These are phyloP conservation scores for Actinernus sp. DNA, from an alignment of 92 coral and sea anemone genomes.

Conservation along the genomic window DNA sequence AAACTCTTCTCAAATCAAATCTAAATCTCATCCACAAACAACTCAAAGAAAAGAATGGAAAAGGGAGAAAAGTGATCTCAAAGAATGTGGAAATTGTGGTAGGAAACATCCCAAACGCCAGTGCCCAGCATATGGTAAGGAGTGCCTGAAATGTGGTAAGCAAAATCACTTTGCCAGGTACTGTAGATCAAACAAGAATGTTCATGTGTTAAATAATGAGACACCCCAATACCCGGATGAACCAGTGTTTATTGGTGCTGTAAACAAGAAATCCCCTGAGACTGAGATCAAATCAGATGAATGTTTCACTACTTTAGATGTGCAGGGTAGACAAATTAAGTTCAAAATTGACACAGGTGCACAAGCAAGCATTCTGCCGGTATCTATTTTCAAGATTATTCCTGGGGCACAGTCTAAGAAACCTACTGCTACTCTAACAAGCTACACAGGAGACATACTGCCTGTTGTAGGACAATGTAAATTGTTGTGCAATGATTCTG, in stretches of 20 bases:
- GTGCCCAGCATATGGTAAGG: conserved; percentile 27
- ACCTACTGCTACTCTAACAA: conserved; percentile 13
- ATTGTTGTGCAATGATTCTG: conserved; percentile 4
- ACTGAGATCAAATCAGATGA: conserved; percentile 5
- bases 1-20: too few relatives aligned
- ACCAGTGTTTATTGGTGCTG: conserved; percentile 45
- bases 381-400: conserved; percentile 19
- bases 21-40: too few relatives aligned
- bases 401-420: conserved; percentile 6
- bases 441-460: conserved; percentile 27
- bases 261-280: conserved; percentile 8
- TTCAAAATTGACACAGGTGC: conserved; percentile 43
- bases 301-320: conserved; percentile 15
- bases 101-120: background rate
- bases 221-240: conserved; percentile 16
- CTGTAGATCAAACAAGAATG: conserved; percentile 10
- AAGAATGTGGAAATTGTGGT: background rate
- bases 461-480: conserved; percentile 23
- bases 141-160: conserved; percentile 62
- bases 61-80: too few relatives aligned
- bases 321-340: conserved; percentile 15
- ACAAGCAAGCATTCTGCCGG: conserved; percentile 42
- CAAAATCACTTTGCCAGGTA: conserved; percentile 20
- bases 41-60: too few relatives aligned
- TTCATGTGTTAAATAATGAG: background rate